These are phyloP conservation scores for Avahi laniger DNA, from an alignment of 2,797 vertebrate species.

Conservation along the genomic window DNA sequence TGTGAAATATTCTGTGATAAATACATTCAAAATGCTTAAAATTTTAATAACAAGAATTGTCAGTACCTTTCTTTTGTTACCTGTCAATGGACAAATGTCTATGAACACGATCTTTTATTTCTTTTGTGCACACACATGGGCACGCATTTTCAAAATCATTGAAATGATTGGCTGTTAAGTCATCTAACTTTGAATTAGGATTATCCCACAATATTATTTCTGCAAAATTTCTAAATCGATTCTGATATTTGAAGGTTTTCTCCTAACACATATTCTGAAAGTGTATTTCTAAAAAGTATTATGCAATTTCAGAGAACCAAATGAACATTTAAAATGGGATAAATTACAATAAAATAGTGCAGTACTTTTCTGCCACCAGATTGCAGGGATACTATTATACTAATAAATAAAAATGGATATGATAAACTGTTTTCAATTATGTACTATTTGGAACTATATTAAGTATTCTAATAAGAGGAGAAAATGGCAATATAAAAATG, in stretches of 20 bases:
- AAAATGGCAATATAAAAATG: constrained; percentile 79
- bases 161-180: constrained; percentile 25
- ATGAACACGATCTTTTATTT: not conserved
- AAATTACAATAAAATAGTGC: constrained; percentile 79
- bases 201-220: constrained; percentile 4
- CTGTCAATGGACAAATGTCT: not conserved
- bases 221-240: constrained; percentile 49
- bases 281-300: constrained; percentile 73
- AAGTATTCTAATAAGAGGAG: constrained; percentile 81
- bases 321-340: constrained; percentile 79
- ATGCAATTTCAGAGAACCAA: constrained; percentile 74
- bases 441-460: constrained; percentile 79
- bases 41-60: constrained; percentile 8
- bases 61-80: not conserved
- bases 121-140: not conserved
- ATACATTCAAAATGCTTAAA: not conserved
- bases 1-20: not conserved
- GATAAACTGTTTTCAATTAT: constrained; percentile 83
- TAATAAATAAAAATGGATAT: constrained; percentile 81
- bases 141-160: not conserved
- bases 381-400: constrained; percentile 77
- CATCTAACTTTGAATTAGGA: constrained; percentile 26
- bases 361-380: constrained; percentile 74
- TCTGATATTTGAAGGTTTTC: constrained; percentile 54
- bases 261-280: constrained; percentile 55